Percentiles rank a stretch among this genome's conserved stretches.
Evolutionary conservation across 1,140 invertebrate genomes (phyloP).

Genomic region (Drosophila pruinosa): DNA sequence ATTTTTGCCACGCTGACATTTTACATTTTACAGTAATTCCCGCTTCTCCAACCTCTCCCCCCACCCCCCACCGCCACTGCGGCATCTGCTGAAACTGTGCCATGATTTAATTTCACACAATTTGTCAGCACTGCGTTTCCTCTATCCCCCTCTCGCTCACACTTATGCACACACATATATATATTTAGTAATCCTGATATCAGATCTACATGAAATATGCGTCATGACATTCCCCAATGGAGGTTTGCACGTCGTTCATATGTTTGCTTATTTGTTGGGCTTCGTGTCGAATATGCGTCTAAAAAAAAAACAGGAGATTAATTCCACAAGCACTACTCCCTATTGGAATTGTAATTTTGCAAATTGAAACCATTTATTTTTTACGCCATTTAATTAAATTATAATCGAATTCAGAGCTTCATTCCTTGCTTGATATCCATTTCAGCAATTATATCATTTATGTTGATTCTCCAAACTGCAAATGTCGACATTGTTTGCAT

Average conservation of each 20-base stretch:
- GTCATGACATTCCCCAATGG: neutral
- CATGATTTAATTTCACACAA: constrained; percentile 66
- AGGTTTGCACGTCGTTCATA: neutral
- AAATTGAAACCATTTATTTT: neutral
- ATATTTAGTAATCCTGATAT: constrained; percentile 14
- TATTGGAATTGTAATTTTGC: neutral
- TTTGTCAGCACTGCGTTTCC: constrained; percentile 19
- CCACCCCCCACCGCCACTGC: neutral
- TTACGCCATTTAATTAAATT: neutral
- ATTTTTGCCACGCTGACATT: constrained; percentile 67
- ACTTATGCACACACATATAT: neutral
- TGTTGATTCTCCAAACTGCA: too few species aligned
- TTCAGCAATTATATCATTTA: too few species aligned
- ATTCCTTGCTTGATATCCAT: too few species aligned
- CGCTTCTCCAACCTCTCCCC: neutral
- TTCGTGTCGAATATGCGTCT: neutral
- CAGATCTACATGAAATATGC: neutral
- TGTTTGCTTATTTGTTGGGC: neutral
- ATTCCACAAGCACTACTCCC: neutral
- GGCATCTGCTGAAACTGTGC: constrained; percentile 8
- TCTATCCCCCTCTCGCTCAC: neutral
- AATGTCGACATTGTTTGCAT: too few species aligned
- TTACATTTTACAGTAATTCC: constrained; percentile 53
- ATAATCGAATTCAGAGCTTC: too few species aligned
- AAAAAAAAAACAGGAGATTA: neutral